Base-by-base conservation (phyloP, 2,113 vertebrate genomes). In the Dicerorhinus sumatrensis region DNA sequence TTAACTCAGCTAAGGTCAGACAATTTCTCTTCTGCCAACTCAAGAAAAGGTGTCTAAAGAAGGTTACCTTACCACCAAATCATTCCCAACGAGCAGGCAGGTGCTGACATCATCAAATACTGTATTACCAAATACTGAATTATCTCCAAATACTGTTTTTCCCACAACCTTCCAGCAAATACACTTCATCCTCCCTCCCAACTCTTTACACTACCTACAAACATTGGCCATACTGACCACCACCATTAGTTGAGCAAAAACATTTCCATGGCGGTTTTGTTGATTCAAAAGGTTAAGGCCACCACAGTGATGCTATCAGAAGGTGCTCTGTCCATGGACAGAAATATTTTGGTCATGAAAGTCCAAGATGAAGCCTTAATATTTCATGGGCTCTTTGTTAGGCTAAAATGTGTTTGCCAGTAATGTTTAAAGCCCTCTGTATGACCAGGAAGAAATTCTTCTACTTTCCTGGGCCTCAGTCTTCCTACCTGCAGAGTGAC, bases 121-220 rank as follows among this genome's bases (percentile, higher is more conserved):
- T 86, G 27, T 21, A 69, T 29, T 70, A 56, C 39, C 65, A 70
- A 72, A 70, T 36, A 39, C 65, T 48, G 18, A 91, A 76, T 65
- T 56, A 54, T 42, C 39, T 58, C 36, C 54, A 42, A 54, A 56
- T 51, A 80, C 1, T 80, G 36, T 21, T 56, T 79, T 51, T 6
- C 36, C 42, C 54, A 11, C 23, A 76, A 21, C 10, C 21, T 82
- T 89, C 39, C 20, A 42, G 56, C 23, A 85, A 70, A 94, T 13
- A 70, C 60, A 54, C 69, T 97, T 91, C 58, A 46, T 93, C 92
- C 95, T 84, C 27, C 54, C n/a, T 42, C 56, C 56, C 29, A 89
- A 84, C 11, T 76, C 39, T 10, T 92, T n/a, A 4, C 11, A 92
- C 75, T 36, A 79, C 13, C 79, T 87, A 73, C 39, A 95, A 65